phyloP scores from a whole-genome alignment of 2,888 invertebrate species.

The Polia nebulosa region DNA sequence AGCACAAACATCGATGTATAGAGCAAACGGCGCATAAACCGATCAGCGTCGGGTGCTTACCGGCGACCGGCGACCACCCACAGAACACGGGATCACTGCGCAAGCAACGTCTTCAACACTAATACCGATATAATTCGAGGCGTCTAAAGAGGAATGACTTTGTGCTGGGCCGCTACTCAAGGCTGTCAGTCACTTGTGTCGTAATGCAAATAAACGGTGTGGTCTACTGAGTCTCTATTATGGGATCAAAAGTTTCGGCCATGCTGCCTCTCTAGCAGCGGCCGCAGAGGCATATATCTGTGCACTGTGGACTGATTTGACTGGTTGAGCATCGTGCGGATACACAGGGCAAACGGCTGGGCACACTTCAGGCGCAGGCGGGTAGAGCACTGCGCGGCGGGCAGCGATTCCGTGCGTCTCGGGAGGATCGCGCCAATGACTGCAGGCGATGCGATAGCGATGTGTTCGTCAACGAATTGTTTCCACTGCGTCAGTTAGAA shows the following conservation, averaged over 20 bases:
- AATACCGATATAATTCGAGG: background rate
- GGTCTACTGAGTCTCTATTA: background rate
- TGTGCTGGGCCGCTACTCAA: too few species aligned
- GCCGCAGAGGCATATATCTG: background rate
- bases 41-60: background rate
- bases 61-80: background rate
- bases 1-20: slow-evolving; percentile 16
- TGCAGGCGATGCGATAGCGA: slow-evolving; percentile 10
- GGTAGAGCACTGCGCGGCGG: background rate
- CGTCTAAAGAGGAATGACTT: background rate
- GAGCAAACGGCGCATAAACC: slow-evolving; percentile 31
- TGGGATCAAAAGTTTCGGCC: background rate
- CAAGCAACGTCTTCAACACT: background rate
- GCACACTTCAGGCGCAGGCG: background rate
- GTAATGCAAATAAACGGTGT: too few species aligned
- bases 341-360: background rate
- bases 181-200: too few species aligned
- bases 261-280: background rate
- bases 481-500: slow-evolving; percentile 5
- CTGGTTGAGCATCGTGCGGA: background rate
- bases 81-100: background rate
- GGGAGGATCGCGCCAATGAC: slow-evolving; percentile 13
- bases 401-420: slow-evolving; percentile 9
- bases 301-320: background rate
- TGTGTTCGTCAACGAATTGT: slow-evolving; percentile 22